Conservation (phyloP, 2,888 invertebrate species). For the Esperia sulphurella region DNA sequence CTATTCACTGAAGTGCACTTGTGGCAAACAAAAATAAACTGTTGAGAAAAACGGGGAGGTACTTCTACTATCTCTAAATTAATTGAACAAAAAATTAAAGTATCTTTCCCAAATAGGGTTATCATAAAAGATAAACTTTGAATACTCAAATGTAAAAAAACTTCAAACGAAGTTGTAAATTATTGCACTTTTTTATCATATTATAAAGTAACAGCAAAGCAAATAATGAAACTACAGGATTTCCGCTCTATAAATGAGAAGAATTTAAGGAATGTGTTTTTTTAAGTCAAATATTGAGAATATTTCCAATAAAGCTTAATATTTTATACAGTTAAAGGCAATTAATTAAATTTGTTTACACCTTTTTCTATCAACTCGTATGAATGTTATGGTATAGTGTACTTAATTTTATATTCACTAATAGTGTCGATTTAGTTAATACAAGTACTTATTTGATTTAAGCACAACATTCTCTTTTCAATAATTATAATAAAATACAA, state of each 20-base stretch:
- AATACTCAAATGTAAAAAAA: too few relatives aligned
- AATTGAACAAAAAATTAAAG: background rate
- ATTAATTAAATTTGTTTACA: background rate
- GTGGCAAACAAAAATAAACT: conserved; percentile 6
- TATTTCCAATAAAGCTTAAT: conserved; percentile 15
- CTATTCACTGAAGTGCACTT: conserved; percentile 30
- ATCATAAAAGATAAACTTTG: too few relatives aligned
- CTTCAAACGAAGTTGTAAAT: too few relatives aligned
- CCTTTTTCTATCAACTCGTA: background rate
- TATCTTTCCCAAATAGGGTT: too few relatives aligned
- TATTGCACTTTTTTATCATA: too few relatives aligned
- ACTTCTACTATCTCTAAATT: background rate
- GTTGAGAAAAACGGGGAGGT: conserved; percentile 1
- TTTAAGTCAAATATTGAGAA: conserved; percentile 19
- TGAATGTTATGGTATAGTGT: background rate
- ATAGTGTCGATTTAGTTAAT: too few relatives aligned
- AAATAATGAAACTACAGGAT: conserved; percentile 22
- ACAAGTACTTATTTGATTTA: too few relatives aligned
- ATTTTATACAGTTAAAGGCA: background rate
- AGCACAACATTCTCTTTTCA: too few relatives aligned
- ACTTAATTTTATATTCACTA: background rate
- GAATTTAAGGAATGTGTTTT: conserved; percentile 18
- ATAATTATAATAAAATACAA: too few relatives aligned
- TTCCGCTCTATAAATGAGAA: conserved; percentile 18
- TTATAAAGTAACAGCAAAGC: conserved; percentile 7